Evolutionary conservation across 2,888 invertebrate genomes (phyloP), one percentile per base, ranked within the genome.

Genomic region (Heliconius ethilla): DNA sequence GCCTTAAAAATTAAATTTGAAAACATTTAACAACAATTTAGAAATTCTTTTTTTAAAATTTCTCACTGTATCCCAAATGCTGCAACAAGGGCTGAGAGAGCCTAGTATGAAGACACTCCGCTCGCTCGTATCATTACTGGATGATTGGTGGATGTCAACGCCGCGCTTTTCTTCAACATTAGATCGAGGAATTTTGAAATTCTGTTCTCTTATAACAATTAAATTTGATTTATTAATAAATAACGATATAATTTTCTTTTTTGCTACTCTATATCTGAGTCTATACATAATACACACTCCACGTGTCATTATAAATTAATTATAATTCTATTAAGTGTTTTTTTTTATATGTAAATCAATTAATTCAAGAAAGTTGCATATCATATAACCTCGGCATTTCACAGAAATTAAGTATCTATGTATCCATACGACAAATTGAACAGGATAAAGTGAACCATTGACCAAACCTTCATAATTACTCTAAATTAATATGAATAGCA

Each of bases 341-440:
- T 40, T 69, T 69, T 40, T 40, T 40, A 69, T 40, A 69, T 69
- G 25, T 18, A 25, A 25, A 25, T 69, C 69, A 69, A 69, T 69
- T n/a, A 69, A 45, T 69, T 69, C 69, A 69, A 69, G 69, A 69
- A 69, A 69, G 40, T 69, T 25, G 69, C 69, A 67, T 67, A 40
- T 67, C 40, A 67, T 40, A 40, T 67, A 40, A 69, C 69, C 69
- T 69, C 69, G 69, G 40, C 40, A 25, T 25, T 40, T 27, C 15
- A 45, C 25, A 69, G 7, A 40, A 69, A 40, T 15, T 33, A 33
- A 33, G 33, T 33, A 33, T 33, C 29, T 33, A 4, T 67, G 37
- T 69, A 69, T 69, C 25, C n/a, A 40, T 25, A 40, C 7, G 40
- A 25, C 6, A 45, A 69, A 15, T 25, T 69, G 9, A 3, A 15